Evolutionary conservation across 2,113 vertebrate species (phyloP), one percentile per base, ranked within the genome.

Genomic region (Upupa epops): DNA sequence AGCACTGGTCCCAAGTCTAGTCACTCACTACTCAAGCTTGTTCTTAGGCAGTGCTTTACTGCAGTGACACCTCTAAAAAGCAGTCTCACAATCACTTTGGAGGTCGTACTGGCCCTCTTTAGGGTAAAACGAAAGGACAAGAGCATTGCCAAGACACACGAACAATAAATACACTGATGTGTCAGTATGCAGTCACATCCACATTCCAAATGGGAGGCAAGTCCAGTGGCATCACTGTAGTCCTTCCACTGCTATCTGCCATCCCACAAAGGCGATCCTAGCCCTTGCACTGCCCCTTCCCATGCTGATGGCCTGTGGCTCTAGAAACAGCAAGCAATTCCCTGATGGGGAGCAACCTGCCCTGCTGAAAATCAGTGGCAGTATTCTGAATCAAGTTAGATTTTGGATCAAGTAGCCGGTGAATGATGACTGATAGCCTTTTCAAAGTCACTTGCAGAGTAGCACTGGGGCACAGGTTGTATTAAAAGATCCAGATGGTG

Each of bases 351-450:
- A 58, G 22, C 64, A 79, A 37, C 10, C 28, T 73, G 58, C 91
- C 29, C 26, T 31, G 52, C 32, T 34, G 51, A 92, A 89, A 89
- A 95, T 66, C 77, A 68, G 16, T 5, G 14, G 25, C 37, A 49
- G 17, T 20, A 80, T 70, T 88, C 49, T 68, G 75, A 93, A 90
- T 87, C 28, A 72, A 70, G 58, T 71, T 45, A 78, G 56, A 64
- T 86, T 88, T 52, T 74, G 74, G 83, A 93, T 91, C 86, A 90
- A 88, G 66, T 32, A 89, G 87, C 40, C 78, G 79, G 37, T 80
- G 87, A 82, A 85, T 96, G 91, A 88, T 80, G 91, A 91, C 61
- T 60, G 83, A 85, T 93, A 60, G 87, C 74, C 59, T 86, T 93
- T 86, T 45, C 65, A 61, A 32, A 86, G 56, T 74, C 94, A 89